These are phyloP conservation scores for Zaprionus vittiger DNA, from an alignment of 1,140 invertebrate genomes.

Conservation along the genomic window DNA sequence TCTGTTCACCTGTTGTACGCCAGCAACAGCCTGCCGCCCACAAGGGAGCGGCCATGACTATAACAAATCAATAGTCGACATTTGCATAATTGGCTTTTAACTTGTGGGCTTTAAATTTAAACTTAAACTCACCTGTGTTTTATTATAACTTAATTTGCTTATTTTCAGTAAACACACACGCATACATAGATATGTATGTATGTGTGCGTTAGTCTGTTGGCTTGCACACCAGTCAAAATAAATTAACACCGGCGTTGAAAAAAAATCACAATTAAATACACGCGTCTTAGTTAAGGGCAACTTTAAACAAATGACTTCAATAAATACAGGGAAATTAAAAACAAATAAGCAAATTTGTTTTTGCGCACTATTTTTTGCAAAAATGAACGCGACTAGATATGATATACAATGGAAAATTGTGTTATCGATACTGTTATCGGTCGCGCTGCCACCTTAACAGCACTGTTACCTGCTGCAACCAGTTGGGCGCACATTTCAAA, in stretches of 20 bases:
- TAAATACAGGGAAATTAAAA: constrained; percentile 11
- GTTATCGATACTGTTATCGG: constrained; percentile 10
- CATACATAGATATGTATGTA: neutral
- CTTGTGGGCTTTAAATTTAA: neutral
- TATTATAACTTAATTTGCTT: neutral
- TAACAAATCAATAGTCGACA: constrained; percentile 41
- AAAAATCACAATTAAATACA: neutral
- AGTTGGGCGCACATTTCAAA: constrained; percentile 15
- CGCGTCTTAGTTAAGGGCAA: neutral
- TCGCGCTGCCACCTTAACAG: constrained; percentile 11
- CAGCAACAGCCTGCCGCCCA: constrained; percentile 47
- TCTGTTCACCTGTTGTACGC: constrained; percentile 70
- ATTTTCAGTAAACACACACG: neutral
- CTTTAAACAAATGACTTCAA: constrained; percentile 12
- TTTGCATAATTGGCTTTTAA: constrained; percentile 26
- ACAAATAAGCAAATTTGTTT: constrained; percentile 35
- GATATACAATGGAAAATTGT: neutral
- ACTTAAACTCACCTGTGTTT: constrained; percentile 24
- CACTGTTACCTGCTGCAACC: neutral
- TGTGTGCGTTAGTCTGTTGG: neutral
- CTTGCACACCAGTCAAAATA: neutral
- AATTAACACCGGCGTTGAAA: neutral
- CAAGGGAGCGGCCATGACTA: constrained; percentile 44
- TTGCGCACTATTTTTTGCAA: constrained; percentile 52
- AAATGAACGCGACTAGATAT: constrained; percentile 45